Conservation (phyloP, 2,797 vertebrate species). For the Pseudochromis fuscus region DNA sequence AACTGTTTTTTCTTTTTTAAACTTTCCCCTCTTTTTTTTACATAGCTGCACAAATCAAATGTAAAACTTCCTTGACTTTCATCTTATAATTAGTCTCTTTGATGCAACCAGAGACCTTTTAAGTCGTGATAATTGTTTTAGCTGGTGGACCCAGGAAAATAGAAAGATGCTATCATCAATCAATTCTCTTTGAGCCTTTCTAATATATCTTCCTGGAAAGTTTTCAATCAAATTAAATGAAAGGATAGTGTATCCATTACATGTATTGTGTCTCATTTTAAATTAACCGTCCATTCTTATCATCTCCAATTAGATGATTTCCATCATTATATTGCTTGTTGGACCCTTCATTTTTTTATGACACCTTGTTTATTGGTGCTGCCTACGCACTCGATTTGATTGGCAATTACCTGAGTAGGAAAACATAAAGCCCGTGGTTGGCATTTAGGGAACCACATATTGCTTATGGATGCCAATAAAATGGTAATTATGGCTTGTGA, state of each 20-base stretch:
- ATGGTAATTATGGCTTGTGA: background rate
- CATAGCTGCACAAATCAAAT: conserved; percentile 2
- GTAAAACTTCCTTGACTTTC: background rate
- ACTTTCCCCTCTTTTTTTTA: background rate
- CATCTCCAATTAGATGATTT: background rate
- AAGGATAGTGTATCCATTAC: no score
- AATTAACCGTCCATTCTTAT: background rate
- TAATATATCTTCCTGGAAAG: no score
- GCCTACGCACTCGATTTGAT: background rate
- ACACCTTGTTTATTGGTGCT: conserved; percentile 3
- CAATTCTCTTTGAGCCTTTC: no score
- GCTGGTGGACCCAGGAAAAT: conserved; percentile 1
- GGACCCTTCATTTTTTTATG: background rate
- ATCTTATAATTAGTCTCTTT: conserved; percentile 14
- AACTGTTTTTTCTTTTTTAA: background rate
- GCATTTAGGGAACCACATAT: conserved; percentile 22
- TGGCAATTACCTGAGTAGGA: conserved; percentile 3
- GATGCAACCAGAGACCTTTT: background rate
- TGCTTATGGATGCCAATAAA: background rate
- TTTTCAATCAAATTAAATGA: no score
- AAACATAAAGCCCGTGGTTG: background rate
- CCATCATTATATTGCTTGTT: background rate
- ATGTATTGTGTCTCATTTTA: background rate
- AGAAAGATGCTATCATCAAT: conserved; percentile 1
- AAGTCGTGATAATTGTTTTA: background rate